Evolutionary conservation across 2,888 invertebrate species (phyloP), one percentile per base, ranked within the genome.

Genomic region (Unio pictorum): DNA sequence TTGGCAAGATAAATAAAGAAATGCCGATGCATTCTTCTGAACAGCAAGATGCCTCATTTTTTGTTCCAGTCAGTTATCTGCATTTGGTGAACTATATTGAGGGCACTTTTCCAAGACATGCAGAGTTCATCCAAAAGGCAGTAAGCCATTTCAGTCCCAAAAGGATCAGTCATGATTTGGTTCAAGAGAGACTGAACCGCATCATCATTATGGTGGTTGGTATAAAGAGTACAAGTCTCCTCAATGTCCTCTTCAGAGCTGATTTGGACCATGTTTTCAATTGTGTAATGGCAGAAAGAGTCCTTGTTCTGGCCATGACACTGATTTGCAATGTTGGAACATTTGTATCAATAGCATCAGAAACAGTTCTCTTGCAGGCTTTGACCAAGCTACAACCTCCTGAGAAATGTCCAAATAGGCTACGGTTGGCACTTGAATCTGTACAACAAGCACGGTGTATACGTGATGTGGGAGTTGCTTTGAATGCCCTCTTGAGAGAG

Each of bases 271-370:
- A 68, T 26, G 62, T 70, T 3, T 45, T 20, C 1, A 63, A 59
- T 20, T 75, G 67, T 45, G 69, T 65, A 11, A 23, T 78, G 28
- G 78, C 80, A n/a, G 85, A 85, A 62, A 75, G 85, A 54, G 64
- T 76, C 8, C 55, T 85, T 8, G 67, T 83, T 0, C 76, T 83
- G 8, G 66, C 69, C 18, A 61, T 83, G 68, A 73, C 78, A 1
- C 61, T 80, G 34, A 64, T 84, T 15, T 71, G 81, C 60, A 84
- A 84, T 69, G 73, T 82, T 59, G 78, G 76, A 6, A 71, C 75
- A 23, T 66, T 76, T 20, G 71, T 83, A 11, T 64, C 68, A n/a
- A 54, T 62, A 7, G 64, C 72, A 8, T 65, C 69, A 61, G 80
- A 78, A 66, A 66, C 63, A 0, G 65, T 63, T 20, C 71, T 83